Evolutionary conservation across 2,888 invertebrate genomes (phyloP).

Genomic region (Orchesellides sinensis): DNA sequence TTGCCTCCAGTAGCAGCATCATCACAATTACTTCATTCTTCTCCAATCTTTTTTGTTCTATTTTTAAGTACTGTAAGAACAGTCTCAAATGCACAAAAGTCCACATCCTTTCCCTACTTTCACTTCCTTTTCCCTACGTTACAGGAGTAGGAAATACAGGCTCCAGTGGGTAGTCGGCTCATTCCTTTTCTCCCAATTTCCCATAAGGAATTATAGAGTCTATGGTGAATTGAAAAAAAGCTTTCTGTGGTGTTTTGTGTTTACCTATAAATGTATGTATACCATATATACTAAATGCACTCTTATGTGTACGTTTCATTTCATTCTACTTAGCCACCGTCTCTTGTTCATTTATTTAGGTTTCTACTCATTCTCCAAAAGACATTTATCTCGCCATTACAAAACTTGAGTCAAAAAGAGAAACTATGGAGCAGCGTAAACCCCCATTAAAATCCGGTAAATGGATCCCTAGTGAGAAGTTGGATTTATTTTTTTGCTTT

Average conservation of each 20-base stretch:
- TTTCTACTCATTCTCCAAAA: not conserved
- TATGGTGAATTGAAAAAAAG: constrained; percentile 12
- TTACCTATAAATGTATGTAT: not conserved
- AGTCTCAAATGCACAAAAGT: not conserved
- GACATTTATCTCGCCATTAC: constrained; percentile 15
- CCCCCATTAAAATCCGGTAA: constrained; percentile 56
- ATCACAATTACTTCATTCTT: constrained; percentile 8
- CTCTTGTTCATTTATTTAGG: not conserved
- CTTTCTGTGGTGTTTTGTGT: constrained; percentile 3
- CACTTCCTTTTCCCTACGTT: constrained; percentile 9
- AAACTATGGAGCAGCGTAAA: constrained; percentile 5
- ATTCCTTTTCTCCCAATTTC: not conserved
- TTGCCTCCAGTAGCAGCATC: constrained; percentile 1
- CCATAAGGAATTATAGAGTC: constrained; percentile 22
- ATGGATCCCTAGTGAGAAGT: constrained; percentile 56
- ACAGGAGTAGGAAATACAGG: too few species aligned
- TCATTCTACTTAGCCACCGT: not conserved
- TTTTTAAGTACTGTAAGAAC: not conserved
- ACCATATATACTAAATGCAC: too few species aligned
- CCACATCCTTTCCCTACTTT: not conserved
- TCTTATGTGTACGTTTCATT: too few species aligned
- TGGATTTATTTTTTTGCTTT: constrained; percentile 28
- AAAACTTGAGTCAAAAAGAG: not conserved
- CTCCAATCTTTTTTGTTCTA: not conserved
- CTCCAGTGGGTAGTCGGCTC: not conserved